Conservation (phyloP, 2,797 vertebrate genomes). For the Otus scops region DNA sequence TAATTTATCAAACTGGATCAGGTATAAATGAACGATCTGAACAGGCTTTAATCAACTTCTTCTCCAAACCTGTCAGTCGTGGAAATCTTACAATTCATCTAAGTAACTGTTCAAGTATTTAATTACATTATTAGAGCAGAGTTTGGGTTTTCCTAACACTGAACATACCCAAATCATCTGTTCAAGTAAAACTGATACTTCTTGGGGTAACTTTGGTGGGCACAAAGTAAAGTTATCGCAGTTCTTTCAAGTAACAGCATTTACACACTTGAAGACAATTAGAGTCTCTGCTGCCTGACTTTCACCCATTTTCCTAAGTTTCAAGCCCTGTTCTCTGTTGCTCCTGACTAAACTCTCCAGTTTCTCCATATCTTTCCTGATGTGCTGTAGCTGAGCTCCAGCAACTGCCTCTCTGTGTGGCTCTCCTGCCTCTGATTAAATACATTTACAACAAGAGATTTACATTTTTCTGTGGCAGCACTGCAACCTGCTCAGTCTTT, state of each 20-base stretch:
- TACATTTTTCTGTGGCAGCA: not conserved
- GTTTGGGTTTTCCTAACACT: not conserved
- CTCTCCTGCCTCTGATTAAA: not conserved
- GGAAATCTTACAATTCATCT: not conserved
- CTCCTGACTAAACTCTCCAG: not conserved
- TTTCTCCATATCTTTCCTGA: not conserved
- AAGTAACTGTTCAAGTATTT: not conserved
- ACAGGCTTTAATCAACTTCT: not conserved
- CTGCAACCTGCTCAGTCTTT: not conserved
- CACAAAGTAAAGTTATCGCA: not conserved
- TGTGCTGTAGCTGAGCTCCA: not conserved
- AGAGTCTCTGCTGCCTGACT: not conserved
- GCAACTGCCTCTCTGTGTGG: not conserved
- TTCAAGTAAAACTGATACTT: not conserved
- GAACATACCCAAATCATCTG: not conserved
- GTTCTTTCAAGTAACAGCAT: not conserved
- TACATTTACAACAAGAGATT: not conserved
- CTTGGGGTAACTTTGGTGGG: not conserved
- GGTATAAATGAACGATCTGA: not conserved
- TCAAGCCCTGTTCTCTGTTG: not conserved
- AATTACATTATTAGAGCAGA: not conserved
- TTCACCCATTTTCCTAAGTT: not conserved
- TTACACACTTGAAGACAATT: not conserved
- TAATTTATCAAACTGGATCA: not conserved
- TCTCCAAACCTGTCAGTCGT: not conserved